Base-by-base conservation (phyloP, 2,888 invertebrate genomes). In the Apodemia hepburni region DNA sequence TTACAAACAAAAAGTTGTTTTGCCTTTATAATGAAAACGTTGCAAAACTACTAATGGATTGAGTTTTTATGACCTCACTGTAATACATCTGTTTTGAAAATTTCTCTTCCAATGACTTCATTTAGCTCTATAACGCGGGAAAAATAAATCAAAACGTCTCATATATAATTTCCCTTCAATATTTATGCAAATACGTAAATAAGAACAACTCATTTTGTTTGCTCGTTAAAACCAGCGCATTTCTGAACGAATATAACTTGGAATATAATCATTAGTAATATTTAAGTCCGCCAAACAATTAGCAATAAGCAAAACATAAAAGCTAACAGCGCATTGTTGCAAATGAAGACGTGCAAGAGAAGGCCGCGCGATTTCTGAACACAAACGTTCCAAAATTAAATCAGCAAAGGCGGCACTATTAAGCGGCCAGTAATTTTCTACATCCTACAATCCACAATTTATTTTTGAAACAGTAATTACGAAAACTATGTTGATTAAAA, bases 241-340 rank as follows among this genome's bases (percentile, higher is more conserved):
- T 59, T 59, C 62, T 27, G 61, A 58, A 57, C 60, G 49, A 61
- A 60, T 57, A 59, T n/a, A n/a, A 17, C 58, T 18, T 59, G 62
- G 63, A 66, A 68, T 69, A 67, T 65, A 67, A 65, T 64, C 67
- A 70, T 71, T 69, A 66, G 60, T 67, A 59, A 63, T 64, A 66
- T 54, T 54, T 54, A 54, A 54, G 54, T 54, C 15, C 27, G 27
- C 62, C 67, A 66, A 77, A 85, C 84, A 87, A 87, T 87, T 81
- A 83, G 81, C 74, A 79, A 82, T 85, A 82, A 84, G 69, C 68
- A 71, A 62, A 60, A 66, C 66, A 65, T 72, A 69, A 64, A 65
- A 68, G 66, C 75, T 83, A 77, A 83, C 77, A 72, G 70, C 67
- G 73, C 66, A 84, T 85, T 87, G 85, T 85, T 75, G 70, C 61